Percentiles rank a stretch among this genome's conserved stretches.
These are phyloP conservation scores for Zosterops pallidus DNA, from an alignment of 2,113 vertebrate genomes.

Conservation along the genomic window DNA sequence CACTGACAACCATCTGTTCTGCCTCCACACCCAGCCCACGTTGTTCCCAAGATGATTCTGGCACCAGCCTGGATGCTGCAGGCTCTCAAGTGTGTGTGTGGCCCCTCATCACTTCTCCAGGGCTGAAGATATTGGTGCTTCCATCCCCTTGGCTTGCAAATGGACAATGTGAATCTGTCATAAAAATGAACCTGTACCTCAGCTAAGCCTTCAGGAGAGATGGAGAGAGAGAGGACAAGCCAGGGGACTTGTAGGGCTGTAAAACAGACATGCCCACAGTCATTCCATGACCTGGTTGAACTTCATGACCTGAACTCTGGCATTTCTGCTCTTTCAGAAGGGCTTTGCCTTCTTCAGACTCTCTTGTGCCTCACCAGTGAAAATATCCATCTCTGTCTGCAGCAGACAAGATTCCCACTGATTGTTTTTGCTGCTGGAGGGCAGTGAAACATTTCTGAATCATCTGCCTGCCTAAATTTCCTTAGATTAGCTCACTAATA, in stretches of 20 bases:
- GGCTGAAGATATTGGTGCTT: not conserved
- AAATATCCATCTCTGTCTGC: not conserved
- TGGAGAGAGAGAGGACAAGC: not conserved
- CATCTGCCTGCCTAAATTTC: not conserved
- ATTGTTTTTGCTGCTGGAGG: not conserved
- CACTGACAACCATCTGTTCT: not conserved
- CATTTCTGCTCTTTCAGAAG: not conserved
- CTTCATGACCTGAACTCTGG: not conserved
- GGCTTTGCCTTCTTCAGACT: not conserved
- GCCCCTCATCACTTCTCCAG: not conserved
- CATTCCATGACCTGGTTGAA: not conserved
- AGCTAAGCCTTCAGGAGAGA: not conserved
- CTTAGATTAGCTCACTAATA: not conserved
- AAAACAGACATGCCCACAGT: not conserved
- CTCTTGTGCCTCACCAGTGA: not conserved
- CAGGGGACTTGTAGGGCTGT: not conserved
- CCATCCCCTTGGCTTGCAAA: not conserved
- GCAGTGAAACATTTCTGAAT: not conserved
- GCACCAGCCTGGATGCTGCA: not conserved
- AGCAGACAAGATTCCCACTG: not conserved
- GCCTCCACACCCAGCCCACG: not conserved
- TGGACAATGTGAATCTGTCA: fast-evolving
- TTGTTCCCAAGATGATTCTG: not conserved
- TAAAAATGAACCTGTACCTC: not conserved
- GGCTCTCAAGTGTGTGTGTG: not conserved